These are phyloP conservation scores for Trididemnum clinides DNA, from an alignment of 23 tunicate genomes.

Conservation along the genomic window DNA sequence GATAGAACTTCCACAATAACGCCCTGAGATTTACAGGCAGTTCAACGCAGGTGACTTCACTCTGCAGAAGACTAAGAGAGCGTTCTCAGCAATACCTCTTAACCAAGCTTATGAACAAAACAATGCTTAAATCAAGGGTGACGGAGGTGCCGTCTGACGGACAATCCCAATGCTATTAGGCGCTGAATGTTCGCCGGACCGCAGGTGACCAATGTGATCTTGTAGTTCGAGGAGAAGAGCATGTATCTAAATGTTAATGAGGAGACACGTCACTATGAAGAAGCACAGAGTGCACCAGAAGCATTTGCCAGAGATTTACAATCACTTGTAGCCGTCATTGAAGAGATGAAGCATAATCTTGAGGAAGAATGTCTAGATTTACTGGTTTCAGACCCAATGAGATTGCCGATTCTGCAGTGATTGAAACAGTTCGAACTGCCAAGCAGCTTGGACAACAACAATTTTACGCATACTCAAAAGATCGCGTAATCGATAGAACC, in stretches of 20 bases:
- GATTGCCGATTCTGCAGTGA: neutral
- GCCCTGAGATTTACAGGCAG: neutral
- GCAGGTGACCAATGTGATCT: neutral
- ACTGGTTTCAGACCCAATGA: neutral
- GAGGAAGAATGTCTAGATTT: neutral
- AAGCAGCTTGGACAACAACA: no score
- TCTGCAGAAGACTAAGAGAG: neutral
- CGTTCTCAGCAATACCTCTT: neutral
- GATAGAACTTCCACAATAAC: neutral
- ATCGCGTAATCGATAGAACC: no score
- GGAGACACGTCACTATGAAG: neutral
- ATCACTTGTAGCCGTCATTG: neutral
- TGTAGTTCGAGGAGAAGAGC: neutral
- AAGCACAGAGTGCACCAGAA: neutral
- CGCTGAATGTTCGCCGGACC: neutral
- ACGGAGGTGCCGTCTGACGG: neutral
- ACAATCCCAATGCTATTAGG: neutral
- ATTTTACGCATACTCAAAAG: no score
- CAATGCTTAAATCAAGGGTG: neutral
- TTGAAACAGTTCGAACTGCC: neutral
- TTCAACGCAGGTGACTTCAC: neutral
- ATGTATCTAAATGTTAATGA: neutral
- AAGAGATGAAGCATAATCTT: neutral
- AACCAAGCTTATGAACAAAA: neutral
- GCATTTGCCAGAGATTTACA: neutral